phyloP scores from a whole-genome alignment of 2,113 vertebrate species.

The Bothrops jararaca region DNA sequence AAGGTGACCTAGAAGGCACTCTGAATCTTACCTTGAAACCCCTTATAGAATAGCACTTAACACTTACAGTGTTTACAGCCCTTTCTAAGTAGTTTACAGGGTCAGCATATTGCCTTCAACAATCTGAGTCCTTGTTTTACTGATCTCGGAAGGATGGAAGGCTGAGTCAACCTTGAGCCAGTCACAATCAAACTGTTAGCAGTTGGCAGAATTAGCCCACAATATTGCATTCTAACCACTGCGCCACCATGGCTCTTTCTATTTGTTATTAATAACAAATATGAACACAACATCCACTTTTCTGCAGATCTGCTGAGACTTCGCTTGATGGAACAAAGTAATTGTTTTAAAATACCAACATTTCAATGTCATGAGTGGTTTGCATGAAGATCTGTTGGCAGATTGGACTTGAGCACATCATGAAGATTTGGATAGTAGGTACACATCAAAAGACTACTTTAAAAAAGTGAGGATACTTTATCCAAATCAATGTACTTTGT shows the following conservation, averaged over 20 bases:
- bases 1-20: not conserved
- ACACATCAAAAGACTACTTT: not conserved
- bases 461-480: not conserved
- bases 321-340: not conserved
- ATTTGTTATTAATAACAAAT: not conserved
- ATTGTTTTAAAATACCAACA: not conserved
- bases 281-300: not conserved
- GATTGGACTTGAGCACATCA: not conserved
- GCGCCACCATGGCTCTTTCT: too few species aligned
- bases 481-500: not conserved
- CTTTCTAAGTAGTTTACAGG: too few species aligned
- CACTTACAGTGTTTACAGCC: too few species aligned
- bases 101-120: too few species aligned
- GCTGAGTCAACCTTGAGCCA: too few species aligned
- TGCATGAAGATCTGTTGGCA: not conserved
- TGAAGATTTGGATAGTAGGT: not conserved
- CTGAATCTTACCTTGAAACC: not conserved
- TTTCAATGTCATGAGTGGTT: too few species aligned
- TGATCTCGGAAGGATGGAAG: too few species aligned
- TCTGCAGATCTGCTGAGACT: not conserved
- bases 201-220: too few species aligned
- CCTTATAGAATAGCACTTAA: not conserved
- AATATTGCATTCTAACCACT: too few species aligned
- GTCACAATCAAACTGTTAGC: too few species aligned
- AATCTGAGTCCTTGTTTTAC: too few species aligned